Conservation (phyloP, 1,140 invertebrate genomes). For the Branchinecta lindahli region DNA sequence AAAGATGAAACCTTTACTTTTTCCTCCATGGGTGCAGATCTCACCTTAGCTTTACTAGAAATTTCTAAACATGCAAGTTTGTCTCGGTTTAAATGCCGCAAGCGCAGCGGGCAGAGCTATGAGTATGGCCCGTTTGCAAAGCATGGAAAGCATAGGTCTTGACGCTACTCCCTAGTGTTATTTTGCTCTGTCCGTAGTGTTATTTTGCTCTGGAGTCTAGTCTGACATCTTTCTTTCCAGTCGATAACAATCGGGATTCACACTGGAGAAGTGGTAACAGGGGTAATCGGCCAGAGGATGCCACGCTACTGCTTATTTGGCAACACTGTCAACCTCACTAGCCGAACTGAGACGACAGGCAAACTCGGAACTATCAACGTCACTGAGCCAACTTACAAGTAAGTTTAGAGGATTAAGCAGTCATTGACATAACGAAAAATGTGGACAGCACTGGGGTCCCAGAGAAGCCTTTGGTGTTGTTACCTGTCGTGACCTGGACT, state of each 20-base stretch:
- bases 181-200: no score
- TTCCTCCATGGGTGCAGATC: no score
- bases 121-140: no score
- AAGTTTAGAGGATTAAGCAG: slow-evolving; percentile 26
- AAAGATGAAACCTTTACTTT: no score
- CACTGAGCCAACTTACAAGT: slow-evolving; percentile 85
- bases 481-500: background rate
- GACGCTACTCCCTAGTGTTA: no score
- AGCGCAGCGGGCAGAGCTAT: no score
- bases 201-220: no score
- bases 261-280: slow-evolving; percentile 86
- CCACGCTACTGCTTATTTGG: slow-evolving; percentile 94
- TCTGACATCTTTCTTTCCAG: slow-evolving; percentile 37
- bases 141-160: no score
- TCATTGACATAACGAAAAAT: background rate
- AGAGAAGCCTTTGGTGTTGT: background rate
- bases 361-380: slow-evolving; percentile 80
- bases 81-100: no score
- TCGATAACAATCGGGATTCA: slow-evolving; percentile 92
- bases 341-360: slow-evolving; percentile 86
- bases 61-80: no score
- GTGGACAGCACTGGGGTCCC: background rate
- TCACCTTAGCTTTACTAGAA: no score
- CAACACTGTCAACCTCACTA: slow-evolving; percentile 89
- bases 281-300: slow-evolving; percentile 91